Evolutionary conservation across 2,797 vertebrate species (phyloP).

Genomic region (Masticophis lateralis): DNA sequence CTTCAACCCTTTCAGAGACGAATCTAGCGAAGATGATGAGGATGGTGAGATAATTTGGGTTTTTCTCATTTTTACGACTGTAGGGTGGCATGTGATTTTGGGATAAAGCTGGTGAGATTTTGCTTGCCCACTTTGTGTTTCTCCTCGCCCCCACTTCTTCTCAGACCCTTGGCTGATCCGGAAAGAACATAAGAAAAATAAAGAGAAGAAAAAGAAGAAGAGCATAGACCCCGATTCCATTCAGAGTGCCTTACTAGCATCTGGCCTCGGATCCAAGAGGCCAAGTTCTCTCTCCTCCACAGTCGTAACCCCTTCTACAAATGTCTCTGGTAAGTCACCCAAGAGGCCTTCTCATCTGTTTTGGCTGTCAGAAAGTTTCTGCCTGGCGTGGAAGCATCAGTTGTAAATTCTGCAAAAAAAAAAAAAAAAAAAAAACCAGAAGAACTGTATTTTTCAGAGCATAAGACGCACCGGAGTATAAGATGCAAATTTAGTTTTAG

Average conservation of each 20-base stretch:
- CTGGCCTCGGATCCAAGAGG: constrained; percentile 90
- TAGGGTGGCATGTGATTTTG: not conserved
- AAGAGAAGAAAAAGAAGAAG: constrained; percentile 91
- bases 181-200: constrained; percentile 95
- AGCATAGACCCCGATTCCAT: constrained; percentile 97
- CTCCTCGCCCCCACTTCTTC: not conserved
- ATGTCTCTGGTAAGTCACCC: constrained; percentile 63
- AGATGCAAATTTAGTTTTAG: too few species aligned
- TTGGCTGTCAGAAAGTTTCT: not conserved
- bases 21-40: constrained; percentile 91
- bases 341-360: accelerated
- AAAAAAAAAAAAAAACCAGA: not conserved
- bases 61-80: too few species aligned
- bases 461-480: too few species aligned
- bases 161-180: constrained; percentile 96
- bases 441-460: not conserved
- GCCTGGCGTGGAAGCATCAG: not conserved
- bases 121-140: not conserved
- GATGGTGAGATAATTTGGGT: constrained; percentile 79
- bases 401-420: not conserved
- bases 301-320: constrained; percentile 72
- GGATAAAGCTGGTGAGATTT: not conserved
- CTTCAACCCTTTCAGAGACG: constrained; percentile 96
- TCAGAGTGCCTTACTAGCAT: constrained; percentile 99
- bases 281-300: constrained; percentile 86